Percentiles rank a stretch among this genome's conserved stretches.
phyloP scores from a whole-genome alignment of 2,113 vertebrate species.

The Gasterosteus aculeatus region DNA sequence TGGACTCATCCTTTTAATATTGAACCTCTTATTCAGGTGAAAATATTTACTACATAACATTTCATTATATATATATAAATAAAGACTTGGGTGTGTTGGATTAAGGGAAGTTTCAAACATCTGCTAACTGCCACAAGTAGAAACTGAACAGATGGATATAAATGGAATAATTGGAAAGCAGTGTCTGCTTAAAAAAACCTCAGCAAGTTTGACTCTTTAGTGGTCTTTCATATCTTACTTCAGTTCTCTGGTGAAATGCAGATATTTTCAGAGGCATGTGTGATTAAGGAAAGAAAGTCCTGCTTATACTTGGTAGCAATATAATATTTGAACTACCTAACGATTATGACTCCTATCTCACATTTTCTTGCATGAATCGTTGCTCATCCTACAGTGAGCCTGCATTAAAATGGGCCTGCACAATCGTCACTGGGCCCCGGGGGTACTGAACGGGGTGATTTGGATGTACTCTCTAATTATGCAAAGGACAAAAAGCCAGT shows the following conservation, averaged over 20 bases:
- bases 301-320: constrained; percentile 8
- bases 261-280: neutral
- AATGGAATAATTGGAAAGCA: neutral
- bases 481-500: constrained; percentile 71
- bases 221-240: constrained; percentile 16
- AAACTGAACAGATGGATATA: constrained; percentile 8
- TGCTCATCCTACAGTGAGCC: constrained; percentile 42
- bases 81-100: neutral
- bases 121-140: neutral
- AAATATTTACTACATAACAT: neutral
- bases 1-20: neutral
- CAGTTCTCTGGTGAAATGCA: constrained; percentile 8
- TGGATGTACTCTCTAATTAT: constrained; percentile 76
- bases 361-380: constrained; percentile 25
- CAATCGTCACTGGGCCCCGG: constrained; percentile 64
- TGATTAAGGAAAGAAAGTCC: neutral
- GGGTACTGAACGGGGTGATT: constrained; percentile 69
- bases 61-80: neutral
- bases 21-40: neutral
- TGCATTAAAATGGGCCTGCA: constrained; percentile 52
- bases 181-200: neutral
- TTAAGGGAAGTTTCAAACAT: neutral
- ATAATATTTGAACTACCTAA: constrained; percentile 28
- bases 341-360: constrained; percentile 14
- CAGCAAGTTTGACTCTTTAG: neutral